Base-by-base conservation (phyloP, 2,797 vertebrate species). In the Lagocephalus sceleratus region DNA sequence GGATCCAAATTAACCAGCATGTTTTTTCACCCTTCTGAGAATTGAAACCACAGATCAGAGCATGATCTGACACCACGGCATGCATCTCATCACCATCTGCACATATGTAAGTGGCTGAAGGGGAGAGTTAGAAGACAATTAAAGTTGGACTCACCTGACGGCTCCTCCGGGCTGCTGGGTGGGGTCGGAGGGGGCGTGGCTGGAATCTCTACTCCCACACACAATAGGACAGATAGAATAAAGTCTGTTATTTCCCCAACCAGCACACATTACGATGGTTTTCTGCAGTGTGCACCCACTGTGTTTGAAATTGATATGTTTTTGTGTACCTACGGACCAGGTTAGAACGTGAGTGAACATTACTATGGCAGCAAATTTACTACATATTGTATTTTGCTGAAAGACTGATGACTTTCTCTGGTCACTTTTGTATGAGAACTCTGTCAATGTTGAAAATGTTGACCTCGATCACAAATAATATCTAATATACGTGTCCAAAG, bases 131-230 rank as follows among this genome's bases (percentile, higher is more conserved):
- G 51, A 16, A 47, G 51, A 25, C 44, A 52, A 87, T 47, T 9
- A 17, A 1, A 3, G 16, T 22, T 47, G 32, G n/a, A 73, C 82
- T 52, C 90, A 98, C 96, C 96, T 90, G 94, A 92, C 0, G 94
- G 93, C 59, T 95, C 93, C 70, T 97, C 95, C 0, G 93, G 90
- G 57, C 92, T 94, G 90, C 92, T 97, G 73, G 93, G 87, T 0
- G 93, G 83, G 0, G 96, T 96, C 22, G 95, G 94, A 0, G 93
- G 93, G 0, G 94, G 94, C 0, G 91, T 92, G 0, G 94, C 89
- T 0, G 96, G 96, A 78, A 98, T 98, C 90, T 98, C 96, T 97
- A 83, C 85, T 87, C 78, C 26, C 44, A 42, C 64, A 61, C 54
- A 54, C 67, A 72, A 63, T 47, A 66, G 62, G 1, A 75, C 51